Percentiles rank a stretch among this genome's conserved stretches.
Conservation (phyloP, 37 sponge, comb jelly and placozoan genomes). For the Mnemiopsis leidyi region DNA sequence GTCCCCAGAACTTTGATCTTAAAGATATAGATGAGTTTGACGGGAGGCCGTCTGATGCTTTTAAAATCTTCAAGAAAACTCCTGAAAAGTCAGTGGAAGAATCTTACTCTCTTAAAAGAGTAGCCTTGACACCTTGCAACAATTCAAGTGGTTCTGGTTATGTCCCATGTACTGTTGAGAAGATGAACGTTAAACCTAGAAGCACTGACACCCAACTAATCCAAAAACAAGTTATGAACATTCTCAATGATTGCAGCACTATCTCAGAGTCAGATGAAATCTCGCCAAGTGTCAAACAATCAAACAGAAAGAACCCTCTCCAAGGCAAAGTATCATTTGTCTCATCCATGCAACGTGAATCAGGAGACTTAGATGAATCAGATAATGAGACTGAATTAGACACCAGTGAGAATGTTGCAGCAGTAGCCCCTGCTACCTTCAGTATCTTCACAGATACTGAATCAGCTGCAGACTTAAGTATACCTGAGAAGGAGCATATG, state of each 20-base stretch:
- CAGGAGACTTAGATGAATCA: neutral
- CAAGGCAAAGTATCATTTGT: neutral
- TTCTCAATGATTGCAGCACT: neutral
- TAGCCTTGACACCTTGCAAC: neutral
- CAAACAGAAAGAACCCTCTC: neutral
- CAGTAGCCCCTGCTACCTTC: neutral
- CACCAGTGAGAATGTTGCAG: neutral
- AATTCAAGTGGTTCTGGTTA: neutral
- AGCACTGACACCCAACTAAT: slow-evolving; percentile 20
- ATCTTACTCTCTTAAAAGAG: slow-evolving; percentile 39
- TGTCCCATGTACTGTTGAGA: slow-evolving; percentile 30
- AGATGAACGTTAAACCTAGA: neutral
- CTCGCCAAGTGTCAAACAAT: neutral
- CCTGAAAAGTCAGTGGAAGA: slow-evolving; percentile 45
- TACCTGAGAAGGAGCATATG: neutral
- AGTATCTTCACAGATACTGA: neutral
- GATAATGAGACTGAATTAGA: neutral
- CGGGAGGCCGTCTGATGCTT: slow-evolving; percentile 55
- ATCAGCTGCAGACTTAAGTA: neutral
- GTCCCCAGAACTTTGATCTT: neutral
- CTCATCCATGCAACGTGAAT: too few relatives aligned
- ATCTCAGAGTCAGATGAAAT: slow-evolving; percentile 18
- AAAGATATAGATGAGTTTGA: neutral
- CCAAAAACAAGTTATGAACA: neutral
- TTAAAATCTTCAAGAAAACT: slow-evolving; percentile 56